Evolutionary conservation across 37 sponge, comb jelly and placozoan genomes (phyloP).

Genomic region (Theonella swinhoei): DNA sequence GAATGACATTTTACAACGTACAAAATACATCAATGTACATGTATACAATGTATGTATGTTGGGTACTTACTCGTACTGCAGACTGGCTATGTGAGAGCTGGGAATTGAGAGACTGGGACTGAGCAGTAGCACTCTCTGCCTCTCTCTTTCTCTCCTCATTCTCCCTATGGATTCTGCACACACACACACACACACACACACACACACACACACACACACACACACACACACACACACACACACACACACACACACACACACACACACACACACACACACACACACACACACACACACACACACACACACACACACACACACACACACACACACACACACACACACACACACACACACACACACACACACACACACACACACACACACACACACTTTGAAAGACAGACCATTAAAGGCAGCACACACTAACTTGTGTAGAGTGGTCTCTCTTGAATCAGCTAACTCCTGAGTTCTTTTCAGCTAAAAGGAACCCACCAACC

Average conservation of each 20-base stretch:
- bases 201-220: neutral
- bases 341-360: neutral
- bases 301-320: neutral
- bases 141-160: constrained; percentile 7
- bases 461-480: constrained; percentile 8
- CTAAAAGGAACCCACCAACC: too few species aligned
- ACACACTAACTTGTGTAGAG: constrained; percentile 2
- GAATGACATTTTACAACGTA: neutral
- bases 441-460: neutral
- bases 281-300: neutral
- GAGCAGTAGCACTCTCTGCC: neutral
- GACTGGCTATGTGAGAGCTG: neutral
- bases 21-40: neutral
- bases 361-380: neutral
- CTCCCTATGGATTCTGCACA: neutral
- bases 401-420: too few species aligned
- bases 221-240: neutral
- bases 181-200: neutral
- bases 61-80: neutral
- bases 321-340: neutral
- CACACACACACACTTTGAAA: too few species aligned
- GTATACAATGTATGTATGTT: too few species aligned
- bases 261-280: neutral
- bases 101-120: constrained; percentile 3
- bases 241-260: neutral